phyloP scores from a whole-genome alignment of 2,113 vertebrate species.

The Jaculus jaculus region DNA sequence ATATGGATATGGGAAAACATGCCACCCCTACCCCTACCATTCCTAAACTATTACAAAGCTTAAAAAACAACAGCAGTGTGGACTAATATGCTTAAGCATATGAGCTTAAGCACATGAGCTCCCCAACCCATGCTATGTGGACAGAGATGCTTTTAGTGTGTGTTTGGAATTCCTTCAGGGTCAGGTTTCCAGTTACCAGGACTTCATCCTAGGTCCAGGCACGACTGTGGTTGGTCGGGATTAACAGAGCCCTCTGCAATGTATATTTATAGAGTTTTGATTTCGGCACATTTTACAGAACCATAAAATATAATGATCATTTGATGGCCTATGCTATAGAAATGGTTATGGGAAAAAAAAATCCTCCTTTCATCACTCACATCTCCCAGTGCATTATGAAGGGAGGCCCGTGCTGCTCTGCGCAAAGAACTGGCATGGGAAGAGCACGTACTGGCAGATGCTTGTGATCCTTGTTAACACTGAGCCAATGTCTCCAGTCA shows the following conservation, averaged over 20 bases:
- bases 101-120: conserved; percentile 58
- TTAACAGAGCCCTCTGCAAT: conserved; percentile 81
- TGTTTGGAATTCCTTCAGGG: conserved; percentile 85
- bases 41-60: conserved; percentile 82
- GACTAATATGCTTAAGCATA: conserved; percentile 74
- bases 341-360: neutral
- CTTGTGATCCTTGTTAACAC: neutral
- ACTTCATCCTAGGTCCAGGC: conserved; percentile 77
- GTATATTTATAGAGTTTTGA: conserved; percentile 81
- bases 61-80: conserved; percentile 80
- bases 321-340: conserved; percentile 71
- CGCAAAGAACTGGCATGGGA: conserved; percentile 34
- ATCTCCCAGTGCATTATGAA: conserved; percentile 63
- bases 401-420: neutral
- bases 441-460: neutral
- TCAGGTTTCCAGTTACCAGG: conserved; percentile 84
- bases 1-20: conserved; percentile 58
- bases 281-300: conserved; percentile 80
- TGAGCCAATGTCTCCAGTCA: conserved; percentile 21
- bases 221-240: conserved; percentile 77
- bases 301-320: conserved; percentile 81
- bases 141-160: conserved; percentile 80
- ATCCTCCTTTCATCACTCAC: conserved; percentile 49
- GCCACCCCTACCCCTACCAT: conserved; percentile 70
- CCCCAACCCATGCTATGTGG: conserved; percentile 62